phyloP scores from a whole-genome alignment of 1,140 invertebrate species.

The Caenorhabditis latens region DNA sequence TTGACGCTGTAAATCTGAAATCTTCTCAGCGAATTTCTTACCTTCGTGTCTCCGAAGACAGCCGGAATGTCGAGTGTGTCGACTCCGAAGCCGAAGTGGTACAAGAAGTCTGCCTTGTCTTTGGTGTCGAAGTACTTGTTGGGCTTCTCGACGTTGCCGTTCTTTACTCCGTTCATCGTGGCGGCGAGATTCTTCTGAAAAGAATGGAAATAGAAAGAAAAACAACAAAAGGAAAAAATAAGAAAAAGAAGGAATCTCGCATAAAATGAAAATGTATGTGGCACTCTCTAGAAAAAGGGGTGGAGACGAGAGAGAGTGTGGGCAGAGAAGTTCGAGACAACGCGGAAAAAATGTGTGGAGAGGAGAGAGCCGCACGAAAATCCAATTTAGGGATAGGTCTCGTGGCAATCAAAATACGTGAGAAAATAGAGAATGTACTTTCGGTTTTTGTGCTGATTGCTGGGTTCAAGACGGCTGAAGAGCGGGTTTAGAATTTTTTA shows the following conservation, averaged over 20 bases:
- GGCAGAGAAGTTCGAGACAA: no score
- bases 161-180: background rate
- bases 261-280: no score
- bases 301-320: no score
- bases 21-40: slow-evolving; percentile 75
- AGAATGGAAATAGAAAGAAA: background rate
- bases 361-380: background rate
- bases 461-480: no score
- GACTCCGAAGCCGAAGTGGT: slow-evolving; percentile 91
- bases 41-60: slow-evolving; percentile 96
- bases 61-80: slow-evolving; percentile 91
- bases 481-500: no score
- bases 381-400: background rate
- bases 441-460: background rate
- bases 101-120: slow-evolving; percentile 84
- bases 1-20: slow-evolving; percentile 66
- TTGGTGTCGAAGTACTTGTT: slow-evolving; percentile 60
- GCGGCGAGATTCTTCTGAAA: background rate
- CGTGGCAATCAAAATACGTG: background rate
- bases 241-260: background rate
- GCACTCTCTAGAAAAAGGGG: no score
- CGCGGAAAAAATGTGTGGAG: no score
- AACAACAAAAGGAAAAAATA: background rate
- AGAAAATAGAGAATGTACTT: background rate
- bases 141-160: slow-evolving; percentile 8